Percentiles rank a stretch among this genome's conserved stretches.
Evolutionary conservation across 2,888 invertebrate genomes (phyloP).

Genomic region (Pimpla rufipes): DNA sequence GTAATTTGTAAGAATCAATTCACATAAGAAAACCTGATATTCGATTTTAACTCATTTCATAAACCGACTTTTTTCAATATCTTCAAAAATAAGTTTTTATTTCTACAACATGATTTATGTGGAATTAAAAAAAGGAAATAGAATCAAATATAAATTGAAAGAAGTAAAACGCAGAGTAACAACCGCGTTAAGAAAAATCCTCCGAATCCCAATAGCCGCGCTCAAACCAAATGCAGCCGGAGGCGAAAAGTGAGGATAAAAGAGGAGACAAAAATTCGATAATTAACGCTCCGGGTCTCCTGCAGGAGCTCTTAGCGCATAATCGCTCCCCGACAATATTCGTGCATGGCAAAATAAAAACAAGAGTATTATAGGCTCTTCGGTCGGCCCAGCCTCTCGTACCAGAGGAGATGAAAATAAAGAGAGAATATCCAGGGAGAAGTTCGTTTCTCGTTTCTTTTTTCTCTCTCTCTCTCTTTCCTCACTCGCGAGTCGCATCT

Average conservation of each 20-base stretch:
- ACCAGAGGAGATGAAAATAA: slow-evolving; percentile 24
- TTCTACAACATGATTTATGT: background rate
- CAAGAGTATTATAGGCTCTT: slow-evolving; percentile 11
- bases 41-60: too few relatives aligned
- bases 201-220: background rate
- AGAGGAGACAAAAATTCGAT: background rate
- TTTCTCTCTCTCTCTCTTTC: slow-evolving; percentile 14
- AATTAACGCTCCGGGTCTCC: background rate
- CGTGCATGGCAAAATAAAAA: slow-evolving; percentile 13
- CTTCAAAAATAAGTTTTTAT: background rate
- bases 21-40: too few relatives aligned
- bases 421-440: slow-evolving; percentile 28
- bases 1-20: too few relatives aligned
- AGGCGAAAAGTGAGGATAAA: background rate
- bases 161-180: background rate
- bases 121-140: background rate
- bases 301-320: background rate
- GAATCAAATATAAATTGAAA: background rate
- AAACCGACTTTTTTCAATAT: background rate
- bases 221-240: background rate
- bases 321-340: background rate
- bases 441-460: background rate
- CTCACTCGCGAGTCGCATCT: slow-evolving; percentile 46
- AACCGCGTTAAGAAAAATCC: background rate
- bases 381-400: background rate